Evolutionary conservation across 2,113 vertebrate genomes (phyloP).

Genomic region (Pedetes capensis): DNA sequence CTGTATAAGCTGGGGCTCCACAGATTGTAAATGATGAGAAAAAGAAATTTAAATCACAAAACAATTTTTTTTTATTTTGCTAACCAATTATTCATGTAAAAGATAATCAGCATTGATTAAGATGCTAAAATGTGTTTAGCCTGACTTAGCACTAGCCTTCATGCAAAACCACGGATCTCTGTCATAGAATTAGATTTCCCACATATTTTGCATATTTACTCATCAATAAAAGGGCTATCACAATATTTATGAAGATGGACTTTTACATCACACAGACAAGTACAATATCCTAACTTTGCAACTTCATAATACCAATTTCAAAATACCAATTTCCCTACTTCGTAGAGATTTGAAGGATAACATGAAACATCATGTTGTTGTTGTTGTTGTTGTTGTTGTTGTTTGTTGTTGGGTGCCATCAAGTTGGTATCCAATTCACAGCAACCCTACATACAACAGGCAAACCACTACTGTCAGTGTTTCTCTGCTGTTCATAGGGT

Average conservation of each 20-base stretch:
- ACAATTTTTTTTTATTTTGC: not conserved
- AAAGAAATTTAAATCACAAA: not conserved
- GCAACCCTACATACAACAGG: too few species aligned
- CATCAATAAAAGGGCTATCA: not conserved
- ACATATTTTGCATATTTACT: not conserved
- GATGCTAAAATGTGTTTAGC: not conserved
- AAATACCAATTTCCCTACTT: not conserved
- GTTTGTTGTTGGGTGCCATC: too few species aligned
- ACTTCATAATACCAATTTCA: not conserved
- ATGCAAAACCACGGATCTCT: not conserved
- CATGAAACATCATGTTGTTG: not conserved
- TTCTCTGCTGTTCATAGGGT: too few species aligned
- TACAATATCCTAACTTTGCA: not conserved
- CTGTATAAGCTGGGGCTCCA: not conserved
- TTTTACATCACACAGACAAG: not conserved
- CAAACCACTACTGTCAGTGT: too few species aligned
- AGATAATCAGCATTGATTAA: not conserved
- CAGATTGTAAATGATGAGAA: not conserved
- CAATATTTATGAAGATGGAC: not conserved
- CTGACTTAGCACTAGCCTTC: not conserved
- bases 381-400: too few species aligned
- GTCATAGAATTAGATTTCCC: not conserved
- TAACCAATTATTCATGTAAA: not conserved
- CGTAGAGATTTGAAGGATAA: not conserved
- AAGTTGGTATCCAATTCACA: too few species aligned